Conservation (phyloP, 2,888 invertebrate genomes). For the Lottia scabra region DNA sequence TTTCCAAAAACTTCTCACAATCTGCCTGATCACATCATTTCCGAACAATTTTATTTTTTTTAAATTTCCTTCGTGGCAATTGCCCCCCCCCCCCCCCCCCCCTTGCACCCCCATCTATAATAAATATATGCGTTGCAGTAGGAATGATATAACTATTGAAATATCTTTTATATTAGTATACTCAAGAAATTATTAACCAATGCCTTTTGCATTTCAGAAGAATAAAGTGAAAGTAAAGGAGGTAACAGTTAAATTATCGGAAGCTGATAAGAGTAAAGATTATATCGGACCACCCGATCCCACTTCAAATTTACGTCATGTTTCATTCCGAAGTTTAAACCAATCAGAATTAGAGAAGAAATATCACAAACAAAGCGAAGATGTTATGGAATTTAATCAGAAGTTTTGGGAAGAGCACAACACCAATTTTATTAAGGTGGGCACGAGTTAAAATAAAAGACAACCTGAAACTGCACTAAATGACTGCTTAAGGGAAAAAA, state of each 20-base stretch:
- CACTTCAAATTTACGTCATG: conserved; percentile 82
- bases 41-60: too few relatives aligned
- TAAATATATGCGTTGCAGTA: too few relatives aligned
- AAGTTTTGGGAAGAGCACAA: conserved; percentile 87
- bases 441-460: too few relatives aligned
- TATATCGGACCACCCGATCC: conserved; percentile 86
- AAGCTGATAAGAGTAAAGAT: conserved; percentile 68
- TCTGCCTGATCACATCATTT: too few relatives aligned
- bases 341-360: conserved; percentile 78
- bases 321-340: conserved; percentile 76
- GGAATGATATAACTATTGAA: too few relatives aligned
- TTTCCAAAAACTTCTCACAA: too few relatives aligned
- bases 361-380: conserved; percentile 77
- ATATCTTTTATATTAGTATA: too few relatives aligned
- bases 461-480: too few relatives aligned
- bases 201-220: conserved; percentile 1
- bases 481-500: too few relatives aligned
- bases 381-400: conserved; percentile 86
- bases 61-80: too few relatives aligned
- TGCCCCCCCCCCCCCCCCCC: too few relatives aligned
- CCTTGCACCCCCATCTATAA: too few relatives aligned
- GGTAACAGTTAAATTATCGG: conserved; percentile 15
- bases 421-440: conserved; percentile 79
- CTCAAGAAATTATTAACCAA: conserved; percentile 10
- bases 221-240: background rate